Evolutionary conservation across 53 echinoderm and acorn worm species (phyloP).

Genomic region (Luidia sarsii): DNA sequence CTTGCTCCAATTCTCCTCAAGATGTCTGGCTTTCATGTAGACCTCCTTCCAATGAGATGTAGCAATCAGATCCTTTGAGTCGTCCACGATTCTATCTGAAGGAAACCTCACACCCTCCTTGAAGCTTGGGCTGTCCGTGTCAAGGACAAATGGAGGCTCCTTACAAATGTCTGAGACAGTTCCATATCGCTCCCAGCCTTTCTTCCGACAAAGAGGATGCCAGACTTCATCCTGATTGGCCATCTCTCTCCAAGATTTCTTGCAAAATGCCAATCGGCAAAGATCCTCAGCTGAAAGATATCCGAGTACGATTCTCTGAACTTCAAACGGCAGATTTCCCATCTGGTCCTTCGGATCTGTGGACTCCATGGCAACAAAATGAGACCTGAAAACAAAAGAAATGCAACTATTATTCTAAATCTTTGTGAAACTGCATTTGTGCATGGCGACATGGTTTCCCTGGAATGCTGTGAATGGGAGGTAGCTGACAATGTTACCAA

Average conservation of each 20-base stretch:
- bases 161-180: neutral
- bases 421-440: no score
- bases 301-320: no score
- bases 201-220: neutral
- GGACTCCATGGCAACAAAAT: no score
- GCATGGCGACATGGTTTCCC: no score
- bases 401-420: no score
- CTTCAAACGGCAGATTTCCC: neutral
- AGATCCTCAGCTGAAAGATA: neutral
- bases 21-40: slow-evolving; percentile 21
- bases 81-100: neutral
- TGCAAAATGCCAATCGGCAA: neutral
- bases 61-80: neutral
- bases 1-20: slow-evolving; percentile 12
- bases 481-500: no score
- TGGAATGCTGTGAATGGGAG: no score
- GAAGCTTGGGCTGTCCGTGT: neutral
- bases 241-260: neutral
- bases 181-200: neutral
- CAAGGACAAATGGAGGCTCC: neutral
- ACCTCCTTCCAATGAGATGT: slow-evolving; percentile 13
- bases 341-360: no score
- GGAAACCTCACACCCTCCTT: neutral
- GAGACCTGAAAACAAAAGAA: no score
- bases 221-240: neutral